Evolutionary conservation across 1,140 invertebrate species (phyloP).

Genomic region (Saccostrea echinata): DNA sequence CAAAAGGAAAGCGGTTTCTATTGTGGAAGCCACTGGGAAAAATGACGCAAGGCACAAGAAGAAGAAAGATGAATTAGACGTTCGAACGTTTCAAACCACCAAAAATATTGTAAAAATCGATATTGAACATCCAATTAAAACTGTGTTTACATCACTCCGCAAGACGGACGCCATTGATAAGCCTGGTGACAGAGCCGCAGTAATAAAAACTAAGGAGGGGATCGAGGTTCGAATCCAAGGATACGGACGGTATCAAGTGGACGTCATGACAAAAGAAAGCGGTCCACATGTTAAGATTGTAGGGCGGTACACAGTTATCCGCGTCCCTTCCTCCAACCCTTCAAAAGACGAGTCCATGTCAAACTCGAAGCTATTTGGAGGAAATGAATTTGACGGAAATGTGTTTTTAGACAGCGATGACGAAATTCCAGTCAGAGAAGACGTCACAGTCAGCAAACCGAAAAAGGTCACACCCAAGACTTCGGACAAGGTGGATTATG

Average conservation of each 20-base stretch:
- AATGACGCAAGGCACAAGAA: neutral
- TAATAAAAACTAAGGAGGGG: neutral
- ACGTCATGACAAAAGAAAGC: slow-evolving; percentile 38
- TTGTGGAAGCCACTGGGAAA: neutral
- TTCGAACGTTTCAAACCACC: slow-evolving; percentile 34
- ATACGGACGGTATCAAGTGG: slow-evolving; percentile 42
- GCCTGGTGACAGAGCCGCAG: slow-evolving; percentile 11
- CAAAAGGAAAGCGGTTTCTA: neutral
- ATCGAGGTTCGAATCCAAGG: slow-evolving; percentile 46
- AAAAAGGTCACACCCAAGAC: neutral
- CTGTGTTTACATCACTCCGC: slow-evolving; percentile 40
- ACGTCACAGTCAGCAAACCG: neutral
- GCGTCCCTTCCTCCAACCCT: neutral
- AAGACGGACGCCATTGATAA: slow-evolving; percentile 47
- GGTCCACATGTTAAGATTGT: slow-evolving; percentile 5
- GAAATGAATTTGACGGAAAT: neutral
- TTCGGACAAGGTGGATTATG: neutral
- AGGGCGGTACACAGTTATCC: slow-evolving; percentile 41
- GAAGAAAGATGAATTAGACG: slow-evolving; percentile 14
- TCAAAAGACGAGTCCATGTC: neutral
- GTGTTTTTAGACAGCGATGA: slow-evolving; percentile 17
- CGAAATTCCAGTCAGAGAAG: neutral
- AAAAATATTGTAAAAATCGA: slow-evolving; percentile 39
- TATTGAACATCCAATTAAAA: slow-evolving; percentile 36
- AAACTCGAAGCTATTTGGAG: slow-evolving; percentile 5